phyloP scores from a whole-genome alignment of 2,888 invertebrate genomes.

The Asteroscopus sphinx region DNA sequence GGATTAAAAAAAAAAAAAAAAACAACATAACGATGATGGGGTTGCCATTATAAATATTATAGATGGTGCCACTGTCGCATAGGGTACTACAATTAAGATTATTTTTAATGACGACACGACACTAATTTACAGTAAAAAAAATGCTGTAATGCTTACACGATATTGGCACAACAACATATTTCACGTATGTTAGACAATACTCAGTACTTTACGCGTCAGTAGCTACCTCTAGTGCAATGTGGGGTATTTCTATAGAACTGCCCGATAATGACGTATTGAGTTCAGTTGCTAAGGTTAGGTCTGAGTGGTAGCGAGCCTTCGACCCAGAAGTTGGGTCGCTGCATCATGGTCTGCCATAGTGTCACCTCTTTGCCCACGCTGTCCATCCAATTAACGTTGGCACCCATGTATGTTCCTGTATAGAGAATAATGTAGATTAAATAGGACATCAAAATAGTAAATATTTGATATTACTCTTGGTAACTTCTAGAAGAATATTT shows the following conservation, averaged over 20 bases:
- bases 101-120: constrained; percentile 3
- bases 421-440: constrained; percentile 48
- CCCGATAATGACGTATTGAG: constrained; percentile 27
- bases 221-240: constrained; percentile 11
- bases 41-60: constrained; percentile 15
- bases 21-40: constrained; percentile 17
- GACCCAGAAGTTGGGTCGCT: constrained; percentile 98
- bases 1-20: constrained; percentile 14
- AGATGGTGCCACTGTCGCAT: constrained; percentile 19
- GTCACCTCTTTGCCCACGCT: constrained; percentile 96
- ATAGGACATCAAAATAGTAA: constrained; percentile 1
- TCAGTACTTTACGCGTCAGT: constrained; percentile 12
- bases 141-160: constrained; percentile 39
- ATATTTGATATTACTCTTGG: neutral
- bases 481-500: too few relatives aligned
- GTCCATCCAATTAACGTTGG: constrained; percentile 98
- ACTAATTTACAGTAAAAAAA: constrained; percentile 32
- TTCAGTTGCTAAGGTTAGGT: constrained; percentile 91
- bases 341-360: constrained; percentile 98
- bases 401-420: constrained; percentile 95
- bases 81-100: neutral
- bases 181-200: constrained; percentile 6
- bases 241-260: constrained; percentile 35
- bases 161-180: constrained; percentile 39
- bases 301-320: constrained; percentile 97